Percentiles rank a stretch among this genome's conserved stretches.
phyloP scores from a whole-genome alignment of 1,140 invertebrate species.

The Pinna nobilis region DNA sequence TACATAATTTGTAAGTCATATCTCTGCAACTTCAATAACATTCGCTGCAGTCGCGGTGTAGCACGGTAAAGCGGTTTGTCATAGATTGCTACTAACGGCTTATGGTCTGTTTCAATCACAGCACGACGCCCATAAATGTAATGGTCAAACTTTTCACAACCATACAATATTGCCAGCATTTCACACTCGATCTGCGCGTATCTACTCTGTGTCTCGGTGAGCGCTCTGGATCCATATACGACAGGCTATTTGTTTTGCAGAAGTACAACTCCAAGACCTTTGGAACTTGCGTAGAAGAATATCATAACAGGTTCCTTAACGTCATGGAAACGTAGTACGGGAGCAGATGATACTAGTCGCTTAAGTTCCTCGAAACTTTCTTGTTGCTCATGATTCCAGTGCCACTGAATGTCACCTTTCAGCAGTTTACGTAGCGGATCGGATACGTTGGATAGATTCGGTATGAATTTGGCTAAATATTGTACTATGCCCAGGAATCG shows the following conservation, averaged over 20 bases:
- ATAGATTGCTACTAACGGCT: slow-evolving; percentile 49
- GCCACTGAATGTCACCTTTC: slow-evolving; percentile 32
- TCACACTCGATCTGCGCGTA: slow-evolving; percentile 75
- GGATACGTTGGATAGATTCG: slow-evolving; percentile 10
- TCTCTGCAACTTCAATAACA: slow-evolving; percentile 48
- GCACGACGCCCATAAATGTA: slow-evolving; percentile 71
- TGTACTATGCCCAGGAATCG: slow-evolving; percentile 28
- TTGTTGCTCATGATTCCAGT: slow-evolving; percentile 31
- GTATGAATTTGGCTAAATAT: slow-evolving; percentile 26
- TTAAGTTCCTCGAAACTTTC: slow-evolving; percentile 38
- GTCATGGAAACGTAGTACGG: slow-evolving; percentile 30
- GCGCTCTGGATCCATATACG: slow-evolving; percentile 13
- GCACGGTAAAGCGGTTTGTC: slow-evolving; percentile 42
- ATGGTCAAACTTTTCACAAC: slow-evolving; percentile 75
- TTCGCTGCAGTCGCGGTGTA: slow-evolving; percentile 44
- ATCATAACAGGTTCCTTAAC: slow-evolving; percentile 17
- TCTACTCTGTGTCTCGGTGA: slow-evolving; percentile 35
- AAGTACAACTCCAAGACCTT: slow-evolving; percentile 19
- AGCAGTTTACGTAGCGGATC: slow-evolving; percentile 37
- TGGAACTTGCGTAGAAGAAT: slow-evolving; percentile 56
- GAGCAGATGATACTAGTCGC: slow-evolving; percentile 22
- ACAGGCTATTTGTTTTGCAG: slow-evolving; percentile 14
- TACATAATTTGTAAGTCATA: slow-evolving; percentile 46
- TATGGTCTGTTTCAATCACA: slow-evolving; percentile 58
- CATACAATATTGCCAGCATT: slow-evolving; percentile 76